Conservation (phyloP, 2,888 invertebrate species). For the Tuberolachnus salignus region DNA sequence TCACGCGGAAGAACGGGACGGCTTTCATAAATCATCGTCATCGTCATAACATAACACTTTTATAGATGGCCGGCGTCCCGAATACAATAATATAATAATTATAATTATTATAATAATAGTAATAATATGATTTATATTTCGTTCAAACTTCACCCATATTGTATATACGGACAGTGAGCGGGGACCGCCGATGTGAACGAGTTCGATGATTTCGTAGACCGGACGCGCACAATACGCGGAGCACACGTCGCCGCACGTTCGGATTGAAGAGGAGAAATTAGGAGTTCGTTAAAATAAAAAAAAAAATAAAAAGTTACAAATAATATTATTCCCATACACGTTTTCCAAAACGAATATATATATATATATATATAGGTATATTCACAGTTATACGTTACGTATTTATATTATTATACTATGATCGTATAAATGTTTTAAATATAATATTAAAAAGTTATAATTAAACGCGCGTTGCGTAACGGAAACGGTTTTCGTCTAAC, state of each 20-base stretch:
- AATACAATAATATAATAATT: no score
- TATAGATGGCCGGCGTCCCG: neutral
- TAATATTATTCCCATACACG: no score
- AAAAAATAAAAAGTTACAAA: neutral
- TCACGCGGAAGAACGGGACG: neutral
- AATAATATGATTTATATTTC: slow-evolving; percentile 1
- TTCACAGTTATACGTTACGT: no score
- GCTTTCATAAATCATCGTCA: no score
- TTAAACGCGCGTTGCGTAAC: neutral
- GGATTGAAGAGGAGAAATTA: slow-evolving; percentile 18
- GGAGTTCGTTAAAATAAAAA: neutral
- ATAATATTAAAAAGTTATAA: neutral
- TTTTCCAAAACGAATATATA: no score
- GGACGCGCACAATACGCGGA: neutral
- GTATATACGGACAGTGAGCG: neutral
- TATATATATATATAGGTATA: no score
- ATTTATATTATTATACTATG: neutral
- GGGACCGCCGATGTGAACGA: neutral
- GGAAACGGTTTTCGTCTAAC: no score
- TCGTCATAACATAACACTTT: neutral
- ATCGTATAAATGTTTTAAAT: no score
- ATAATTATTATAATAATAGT: neutral
- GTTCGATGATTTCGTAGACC: neutral
- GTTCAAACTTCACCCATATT: neutral
- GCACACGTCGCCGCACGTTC: neutral